These are phyloP conservation scores for Cepphus grylle DNA, from an alignment of 2,113 vertebrate genomes.

Conservation along the genomic window DNA sequence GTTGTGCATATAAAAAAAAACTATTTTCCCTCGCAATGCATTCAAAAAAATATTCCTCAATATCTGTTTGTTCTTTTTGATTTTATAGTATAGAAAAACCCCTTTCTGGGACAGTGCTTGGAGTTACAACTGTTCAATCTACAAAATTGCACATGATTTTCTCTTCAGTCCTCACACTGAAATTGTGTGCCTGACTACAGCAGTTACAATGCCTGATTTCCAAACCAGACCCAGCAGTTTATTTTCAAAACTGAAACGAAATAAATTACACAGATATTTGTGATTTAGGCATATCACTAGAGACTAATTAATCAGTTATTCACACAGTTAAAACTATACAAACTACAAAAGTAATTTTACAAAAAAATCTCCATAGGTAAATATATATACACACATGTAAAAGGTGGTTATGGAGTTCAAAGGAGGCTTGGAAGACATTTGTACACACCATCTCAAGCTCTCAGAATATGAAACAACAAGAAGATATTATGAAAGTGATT, in stretches of 20 bases:
- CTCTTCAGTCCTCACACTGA: neutral
- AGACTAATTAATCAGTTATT: neutral
- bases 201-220: neutral
- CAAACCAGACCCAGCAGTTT: neutral
- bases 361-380: neutral
- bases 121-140: neutral
- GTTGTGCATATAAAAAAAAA: neutral
- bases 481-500: neutral
- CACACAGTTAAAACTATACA: neutral
- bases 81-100: neutral
- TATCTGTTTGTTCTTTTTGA: neutral
- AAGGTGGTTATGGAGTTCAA: neutral
- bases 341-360: neutral
- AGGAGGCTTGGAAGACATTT: neutral
- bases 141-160: neutral
- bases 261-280: neutral
- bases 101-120: neutral
- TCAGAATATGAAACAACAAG: neutral
- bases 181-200: neutral
- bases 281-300: neutral
- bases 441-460: neutral
- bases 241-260: neutral
- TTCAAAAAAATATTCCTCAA: neutral
- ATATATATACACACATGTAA: rapidly evolving
- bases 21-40: neutral